Evolutionary conservation across 1,140 invertebrate species (phyloP), one percentile per base, ranked within the genome.

Genomic region (Leptinotarsa defecta): DNA sequence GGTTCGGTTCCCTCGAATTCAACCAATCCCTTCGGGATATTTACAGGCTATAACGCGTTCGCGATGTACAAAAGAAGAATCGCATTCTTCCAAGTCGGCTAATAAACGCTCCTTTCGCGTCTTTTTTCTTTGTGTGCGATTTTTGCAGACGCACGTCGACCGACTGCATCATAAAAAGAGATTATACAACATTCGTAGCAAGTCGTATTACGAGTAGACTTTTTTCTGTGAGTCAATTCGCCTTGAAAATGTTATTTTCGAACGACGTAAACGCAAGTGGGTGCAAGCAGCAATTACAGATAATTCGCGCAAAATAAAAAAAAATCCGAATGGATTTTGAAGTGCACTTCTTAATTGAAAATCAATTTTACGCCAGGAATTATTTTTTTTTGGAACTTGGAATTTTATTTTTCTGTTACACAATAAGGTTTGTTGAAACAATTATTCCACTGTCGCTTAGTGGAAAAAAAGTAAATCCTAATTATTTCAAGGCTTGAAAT

Each of bases 221-320:
- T 57, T 57, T 57, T 57, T 57, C 52, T 19, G 52, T 19, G n/a
- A 57, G 52, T 57, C 52, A 19, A 57, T 57, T 57, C 52, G n/a
- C 52, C 52, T 57, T 57, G 52, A 57, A 57, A 57, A 57, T 43
- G 52, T 19, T 57, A 57, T 57, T 57, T 19, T 57, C 52, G 52
- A 57, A 57, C 52, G 34, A 57, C 52, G 52, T 57, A 57, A 57
- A 57, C 52, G 52, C 52, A 57, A 57, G 52, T 57, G 52, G 52
- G 52, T 11, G 34, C 52, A 57, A 57, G 52, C n/a, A 19, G n/a
- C n/a, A 57, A 57, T 57, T 57, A 57, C 52, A 8, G 15, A 57
- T 19, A 19, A 57, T 17, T 57, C n/a, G 5, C 17, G n/a, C 17
- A 15, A 57, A n/a, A n/a, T 17, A 15, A 15, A n/a, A 57, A 57